Evolutionary conservation across 2,113 vertebrate species (phyloP), one percentile per base, ranked within the genome.

Genomic region (Azemiops feae): DNA sequence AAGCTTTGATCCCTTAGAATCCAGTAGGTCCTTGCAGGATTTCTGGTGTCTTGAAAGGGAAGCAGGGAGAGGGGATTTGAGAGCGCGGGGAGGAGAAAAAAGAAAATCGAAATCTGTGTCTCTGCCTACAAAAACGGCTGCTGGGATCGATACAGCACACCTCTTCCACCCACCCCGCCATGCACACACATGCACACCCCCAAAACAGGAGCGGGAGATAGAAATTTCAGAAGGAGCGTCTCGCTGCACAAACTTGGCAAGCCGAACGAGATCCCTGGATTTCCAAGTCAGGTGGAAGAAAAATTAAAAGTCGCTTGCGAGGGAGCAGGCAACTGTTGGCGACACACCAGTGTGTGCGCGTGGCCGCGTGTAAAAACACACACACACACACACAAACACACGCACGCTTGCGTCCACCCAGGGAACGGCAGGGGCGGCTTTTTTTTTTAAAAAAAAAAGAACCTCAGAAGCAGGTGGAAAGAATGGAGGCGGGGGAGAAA

Each of bases 181-280:
- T 81, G 74, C 74, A 81, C 74, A 81, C 74, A 39, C 74, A 81
- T 81, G 34, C 74, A 81, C 74, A 43, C 34, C 74, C 74, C 34
- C n/a, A 92, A 6, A 8, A 12, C 69, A 91, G 92, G 96, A 50
- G 69, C 34, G 64, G 50, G 94, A 11, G 53, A 92, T 30, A 64
- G 50, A 57, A 60, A 87, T 92, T 94, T 92, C 95, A 95, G 53
- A 93, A 96, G 95, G 95, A 95, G 96, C 95, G 97, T 93, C 54
- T 85, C 94, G 95, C 96, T 96, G 95, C 96, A 96, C 98, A 98
- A 98, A 98, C 97, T 98, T 98, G 97, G 97, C 97, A 95, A 94
- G 96, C 88, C 91, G 74, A 96, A 96, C 23, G 94, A 91, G 47
- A 97, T 97, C 97, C 97, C 95, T 94, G 93, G 92, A 52, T 94